phyloP scores from a whole-genome alignment of 2,888 invertebrate genomes.

The Amphipyra berbera region DNA sequence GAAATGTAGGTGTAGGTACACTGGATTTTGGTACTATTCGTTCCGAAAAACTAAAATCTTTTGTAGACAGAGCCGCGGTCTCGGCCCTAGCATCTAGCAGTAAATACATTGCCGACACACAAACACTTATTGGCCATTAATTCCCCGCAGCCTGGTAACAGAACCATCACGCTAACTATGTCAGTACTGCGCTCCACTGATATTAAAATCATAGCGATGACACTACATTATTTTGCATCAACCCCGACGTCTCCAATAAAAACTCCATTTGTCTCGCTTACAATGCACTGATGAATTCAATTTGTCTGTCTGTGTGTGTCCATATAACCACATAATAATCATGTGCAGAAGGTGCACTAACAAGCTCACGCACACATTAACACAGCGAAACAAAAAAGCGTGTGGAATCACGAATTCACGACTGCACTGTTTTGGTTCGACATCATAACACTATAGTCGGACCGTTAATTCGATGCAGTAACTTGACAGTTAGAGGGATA shows the following conservation, averaged over 20 bases:
- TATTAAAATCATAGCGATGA: constrained; percentile 56
- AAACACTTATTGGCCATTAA: constrained; percentile 18
- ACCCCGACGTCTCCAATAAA: constrained; percentile 65
- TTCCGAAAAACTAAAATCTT: too few species aligned
- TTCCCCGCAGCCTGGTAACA: constrained; percentile 14
- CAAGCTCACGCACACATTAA: background rate
- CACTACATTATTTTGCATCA: constrained; percentile 58
- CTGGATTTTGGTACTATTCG: too few species aligned
- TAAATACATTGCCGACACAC: too few species aligned
- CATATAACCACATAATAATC: background rate
- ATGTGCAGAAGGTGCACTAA: background rate
- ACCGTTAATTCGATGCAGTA: too few species aligned
- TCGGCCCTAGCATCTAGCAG: too few species aligned
- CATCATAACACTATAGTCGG: too few species aligned
- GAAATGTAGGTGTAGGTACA: too few species aligned
- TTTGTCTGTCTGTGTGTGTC: constrained; percentile 44
- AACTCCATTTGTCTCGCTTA: constrained; percentile 69
- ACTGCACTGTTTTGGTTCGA: too few species aligned
- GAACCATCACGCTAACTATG: constrained; percentile 34
- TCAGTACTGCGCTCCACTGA: constrained; percentile 37
- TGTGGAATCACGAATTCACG: too few species aligned
- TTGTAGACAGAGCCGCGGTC: too few species aligned
- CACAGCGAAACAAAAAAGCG: too few species aligned
- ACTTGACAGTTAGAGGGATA: too few species aligned
- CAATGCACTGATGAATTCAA: constrained; percentile 54